Conservation (phyloP, 2,113 vertebrate species). For the Acrocephalus arundinaceus region DNA sequence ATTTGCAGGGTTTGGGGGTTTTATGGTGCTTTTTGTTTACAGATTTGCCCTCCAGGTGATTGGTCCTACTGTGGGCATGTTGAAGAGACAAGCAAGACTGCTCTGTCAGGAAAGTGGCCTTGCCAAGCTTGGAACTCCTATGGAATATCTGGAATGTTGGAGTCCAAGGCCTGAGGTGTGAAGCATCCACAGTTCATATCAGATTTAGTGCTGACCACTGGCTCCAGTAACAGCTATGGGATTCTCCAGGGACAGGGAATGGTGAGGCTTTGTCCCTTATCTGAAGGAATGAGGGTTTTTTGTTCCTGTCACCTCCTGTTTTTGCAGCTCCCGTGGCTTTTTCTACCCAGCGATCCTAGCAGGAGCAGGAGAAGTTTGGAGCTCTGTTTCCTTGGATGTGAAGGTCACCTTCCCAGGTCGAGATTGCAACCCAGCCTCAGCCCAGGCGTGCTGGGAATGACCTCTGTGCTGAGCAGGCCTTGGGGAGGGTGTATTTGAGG, state of each 20-base stretch:
- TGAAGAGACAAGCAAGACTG: not conserved
- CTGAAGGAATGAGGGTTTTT: not conserved
- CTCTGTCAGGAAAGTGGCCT: not conserved
- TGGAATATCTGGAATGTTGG: not conserved
- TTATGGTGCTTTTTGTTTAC: not conserved
- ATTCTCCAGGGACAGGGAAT: not conserved
- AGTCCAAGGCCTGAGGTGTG: not conserved
- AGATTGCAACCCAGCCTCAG: not conserved
- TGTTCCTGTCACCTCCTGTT: not conserved
- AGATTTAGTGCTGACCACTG: not conserved
- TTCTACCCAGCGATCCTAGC: not conserved
- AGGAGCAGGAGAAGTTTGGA: not conserved
- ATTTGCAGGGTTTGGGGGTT: not conserved
- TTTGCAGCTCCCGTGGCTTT: not conserved
- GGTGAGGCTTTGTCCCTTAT: rapidly evolving
- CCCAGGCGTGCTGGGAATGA: not conserved
- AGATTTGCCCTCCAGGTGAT: not conserved
- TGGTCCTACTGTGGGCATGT: not conserved
- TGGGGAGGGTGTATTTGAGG: not conserved
- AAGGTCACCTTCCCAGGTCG: not conserved
- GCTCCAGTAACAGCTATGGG: not conserved
- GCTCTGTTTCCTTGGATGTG: not conserved
- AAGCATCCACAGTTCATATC: not conserved
- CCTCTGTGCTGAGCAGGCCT: not conserved
- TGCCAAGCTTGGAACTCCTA: not conserved